Evolutionary conservation across 2,888 invertebrate species (phyloP), one percentile per base, ranked within the genome.

Genomic region (Morinoia aosen): DNA sequence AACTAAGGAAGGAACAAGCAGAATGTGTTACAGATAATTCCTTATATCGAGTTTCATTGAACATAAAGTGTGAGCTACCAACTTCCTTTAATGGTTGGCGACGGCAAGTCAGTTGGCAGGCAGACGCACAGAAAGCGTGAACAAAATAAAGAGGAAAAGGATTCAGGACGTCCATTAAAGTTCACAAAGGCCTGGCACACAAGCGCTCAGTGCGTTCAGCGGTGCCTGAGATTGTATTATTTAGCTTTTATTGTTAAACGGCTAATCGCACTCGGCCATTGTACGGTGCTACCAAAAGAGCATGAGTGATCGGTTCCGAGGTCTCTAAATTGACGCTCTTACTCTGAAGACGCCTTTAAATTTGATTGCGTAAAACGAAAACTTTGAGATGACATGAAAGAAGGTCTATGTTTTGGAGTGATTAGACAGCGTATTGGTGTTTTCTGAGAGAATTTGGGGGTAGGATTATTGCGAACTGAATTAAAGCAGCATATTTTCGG

Each of bases 121-220:
- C 76, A 33, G 25, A 33, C 10, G 8, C 25, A 33, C 90, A 12
- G 90, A 90, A 90, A 48, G 90, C 48, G 12, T 7, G 40, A 16
- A 48, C 48, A 39, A 39, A 48, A 48, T 39, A 90, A 39, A 90
- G 48, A 90, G 48, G 90, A 48, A 90, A 90, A 90, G 90, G 90
- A 39, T 90, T 90, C 90, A 90, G 90, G 90, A 90, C 90, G 90
- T 90, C 90, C 90, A 90, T 90, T 90, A 90, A 90, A 90, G 90
- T 90, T 48, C 90, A 90, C 90, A 90, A 90, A 90, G 90, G 40
- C 10, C 90, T 39, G 48, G 90, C 48, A 90, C 90, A 90, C 90
- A 90, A 90, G 90, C 39, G 90, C 90, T 90, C 90, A 40, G 76
- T 40, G 90, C 90, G 48, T 39, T 48, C 90, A 90, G 48, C 48